Conservation (phyloP, 2,888 invertebrate genomes). For the Tipula lateralis region DNA sequence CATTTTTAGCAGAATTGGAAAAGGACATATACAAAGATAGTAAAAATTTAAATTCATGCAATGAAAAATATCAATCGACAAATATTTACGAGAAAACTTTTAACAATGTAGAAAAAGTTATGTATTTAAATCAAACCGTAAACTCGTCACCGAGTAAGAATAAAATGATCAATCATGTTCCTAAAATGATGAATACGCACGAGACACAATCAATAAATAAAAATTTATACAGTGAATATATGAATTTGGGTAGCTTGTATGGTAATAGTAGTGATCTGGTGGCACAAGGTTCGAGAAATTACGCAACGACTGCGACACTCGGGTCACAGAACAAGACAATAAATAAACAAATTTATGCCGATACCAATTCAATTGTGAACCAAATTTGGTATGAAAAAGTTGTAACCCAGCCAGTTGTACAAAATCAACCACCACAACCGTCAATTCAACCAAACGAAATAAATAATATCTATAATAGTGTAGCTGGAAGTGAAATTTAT, state of each 20-base stretch:
- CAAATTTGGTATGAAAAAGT: conserved; percentile 52
- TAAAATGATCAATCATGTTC: background rate
- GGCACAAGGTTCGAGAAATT: background rate
- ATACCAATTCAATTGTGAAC: conserved; percentile 49
- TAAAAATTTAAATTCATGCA: conserved; percentile 38
- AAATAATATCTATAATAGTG: conserved; percentile 36
- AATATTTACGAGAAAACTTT: conserved; percentile 41
- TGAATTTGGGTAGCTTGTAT: background rate
- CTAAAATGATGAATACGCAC: background rate
- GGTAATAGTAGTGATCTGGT: background rate
- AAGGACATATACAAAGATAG: conserved; percentile 51
- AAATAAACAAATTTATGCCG: conserved; percentile 40
- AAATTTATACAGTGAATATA: background rate
- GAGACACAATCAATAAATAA: background rate
- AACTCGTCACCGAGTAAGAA: background rate
- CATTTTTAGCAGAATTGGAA: conserved; percentile 61
- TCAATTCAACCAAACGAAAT: conserved; percentile 31
- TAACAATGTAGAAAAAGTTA: background rate
- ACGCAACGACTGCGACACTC: conserved; percentile 27
- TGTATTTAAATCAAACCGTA: background rate
- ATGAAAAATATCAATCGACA: conserved; percentile 44
- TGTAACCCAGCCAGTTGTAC: conserved; percentile 39
- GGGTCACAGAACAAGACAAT: conserved; percentile 40
- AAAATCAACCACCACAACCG: conserved; percentile 37
- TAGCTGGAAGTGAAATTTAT: conserved; percentile 40